Base-by-base conservation (phyloP, 1,140 invertebrate genomes). In the Drosophila bocqueti region DNA sequence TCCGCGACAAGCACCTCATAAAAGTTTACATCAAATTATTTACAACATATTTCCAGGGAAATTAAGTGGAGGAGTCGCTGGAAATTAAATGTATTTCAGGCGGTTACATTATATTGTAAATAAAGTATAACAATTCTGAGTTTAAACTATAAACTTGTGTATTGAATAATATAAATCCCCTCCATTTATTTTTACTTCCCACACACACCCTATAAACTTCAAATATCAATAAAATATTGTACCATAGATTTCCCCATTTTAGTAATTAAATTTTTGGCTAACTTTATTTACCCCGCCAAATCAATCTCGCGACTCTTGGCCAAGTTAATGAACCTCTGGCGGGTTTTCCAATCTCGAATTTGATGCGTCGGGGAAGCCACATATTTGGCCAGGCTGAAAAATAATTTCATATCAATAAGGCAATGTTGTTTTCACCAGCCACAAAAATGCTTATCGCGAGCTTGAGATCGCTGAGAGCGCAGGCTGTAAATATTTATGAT, bases 401-500 rank as follows among this genome's bases (percentile, higher is more conserved):
- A 59, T 52, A 65, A 80, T 76, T 81, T 76, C 75, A 49, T 64
- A 49, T 86, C 74, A 81, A 81, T 86, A 45, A 29, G 82, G 83
- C 74, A 60, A 78, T 55, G 83, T 81, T 82, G 82, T 85, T 82
- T 85, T 82, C 79, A 61, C 82, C 75, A 59, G 79, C 65, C 76
- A 59, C 47, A 79, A 86, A 74, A 74, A 74, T 43, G 68, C 74
- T 85, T 86, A 85, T 85, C 82, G 34, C 11, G 26, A 26, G 40
- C 10, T n/a, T n/a, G 38, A 50, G 73, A 84, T 85, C 82, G 75
- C 61, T 31, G 26, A 10, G 42, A 21, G 42, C 46, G 58, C 55
- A 38, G 63, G 68, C 78, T 73, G 68, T 85, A 85, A 85, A 85
- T 85, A 86, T 85, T 85, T 85, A 85, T 86, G 83, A 85, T 78